Evolutionary conservation across 2,888 invertebrate species (phyloP), one percentile per base, ranked within the genome.

Genomic region (Eupeodes latifasciatus): DNA sequence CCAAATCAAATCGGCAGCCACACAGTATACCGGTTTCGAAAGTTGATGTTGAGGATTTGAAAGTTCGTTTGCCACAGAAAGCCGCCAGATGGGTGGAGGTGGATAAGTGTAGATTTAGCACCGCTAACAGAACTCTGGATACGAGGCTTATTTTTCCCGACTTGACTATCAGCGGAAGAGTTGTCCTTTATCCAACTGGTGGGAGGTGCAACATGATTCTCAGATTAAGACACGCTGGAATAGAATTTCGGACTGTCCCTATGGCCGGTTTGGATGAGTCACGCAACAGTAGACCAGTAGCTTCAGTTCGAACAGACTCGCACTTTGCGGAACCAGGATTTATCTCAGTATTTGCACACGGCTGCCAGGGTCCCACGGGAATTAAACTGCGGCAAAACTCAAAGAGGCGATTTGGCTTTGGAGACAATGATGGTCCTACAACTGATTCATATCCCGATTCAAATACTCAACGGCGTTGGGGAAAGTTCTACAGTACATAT

Each of bases 251-350:
- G 89, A 96, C 97, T 0, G 95, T 96, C 89, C 96, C 97, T 0
- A 76, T 90, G 82, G 44, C 66, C 7, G 89, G 89, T 53, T 82
- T 90, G 4, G 93, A 92, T 69, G 92, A 92, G 77, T 92, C 92
- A 0, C 90, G 92, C 3, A 91, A 93, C 55, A 64, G 90, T 40
- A 91, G 92, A 11, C 90, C 92, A 1, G 55, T 84, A 5, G 92
- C 93, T 12, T 92, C 93, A 0, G 93, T 93, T 27, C 95, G 96
- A 92, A 97, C 97, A 0, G 97, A 97, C 91, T 97, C 97, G 0
- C 97, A 97, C 92, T 97, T 97, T 91, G 95, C 97, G 0, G 97
- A 97, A 90, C 97, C 97, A 0, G 96, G 97, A 14, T 97, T 97
- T 91, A 96, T 97, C 51, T 97, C 97, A 62, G 97, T 97, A 0